Base-by-base conservation (phyloP, 2,888 invertebrate genomes). In the Phania funesta region DNA sequence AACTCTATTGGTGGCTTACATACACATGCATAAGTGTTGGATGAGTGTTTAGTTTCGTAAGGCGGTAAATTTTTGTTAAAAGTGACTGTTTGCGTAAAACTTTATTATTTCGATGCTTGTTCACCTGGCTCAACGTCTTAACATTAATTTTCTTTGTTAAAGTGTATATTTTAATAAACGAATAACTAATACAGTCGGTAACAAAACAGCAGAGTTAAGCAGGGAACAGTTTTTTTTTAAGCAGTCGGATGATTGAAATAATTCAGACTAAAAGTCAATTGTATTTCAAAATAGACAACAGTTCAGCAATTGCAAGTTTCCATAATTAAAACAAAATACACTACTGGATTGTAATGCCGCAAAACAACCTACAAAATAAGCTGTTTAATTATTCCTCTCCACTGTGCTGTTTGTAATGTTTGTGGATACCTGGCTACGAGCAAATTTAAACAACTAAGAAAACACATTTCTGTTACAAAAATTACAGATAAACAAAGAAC, bases 31-130 rank as follows among this genome's bases (percentile, higher is more conserved):
- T 32, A n/a, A 20, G 29, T 9, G 22, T 11, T 16, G 18, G 24
- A 16, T 54, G 29, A 41, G 16, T 41, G 68, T 44, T 52, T 68
- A 13, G 60, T 71, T 64, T 32, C 35, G 29, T 29, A 50, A 73
- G 52, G 44, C 52, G 62, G 62, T 41, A 62, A 67, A 58, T 60
- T 65, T 52, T 73, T 71, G 60, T 77, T 46, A 68, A 71, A 71
- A 77, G 68, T 77, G 60, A 81, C 76, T 54, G 80, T 60, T 75
- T 65, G 67, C 52, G 74, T 48, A 60, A 74, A 60, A 65, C 56
- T 78, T 65, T 58, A 78, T 56, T 71, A 29, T 62, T 68, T 48
- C 24, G 18, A 46, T 41, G 38, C 20, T 46, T 50, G 50, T 32
- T 74, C 65, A 81, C 58, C 60, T 81, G 76, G 50, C 60, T 71